These are phyloP conservation scores for Drosophila pandora DNA, from an alignment of 1,140 invertebrate genomes.

Conservation along the genomic window DNA sequence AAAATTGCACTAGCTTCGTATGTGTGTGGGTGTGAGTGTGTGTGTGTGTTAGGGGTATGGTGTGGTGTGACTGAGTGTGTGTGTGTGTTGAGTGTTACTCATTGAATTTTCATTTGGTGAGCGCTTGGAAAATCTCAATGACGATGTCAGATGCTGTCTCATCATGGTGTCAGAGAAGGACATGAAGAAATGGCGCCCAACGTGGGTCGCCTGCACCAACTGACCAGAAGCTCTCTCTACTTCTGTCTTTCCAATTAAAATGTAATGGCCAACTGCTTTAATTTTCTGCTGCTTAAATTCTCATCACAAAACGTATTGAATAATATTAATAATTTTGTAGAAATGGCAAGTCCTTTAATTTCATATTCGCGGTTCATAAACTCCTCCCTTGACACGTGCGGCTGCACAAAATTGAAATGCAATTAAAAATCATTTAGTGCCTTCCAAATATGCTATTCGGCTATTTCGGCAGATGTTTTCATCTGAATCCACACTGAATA, in stretches of 20 bases:
- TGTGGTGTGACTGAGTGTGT: slow-evolving; percentile 13
- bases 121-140: slow-evolving; percentile 39
- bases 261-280: slow-evolving; percentile 13
- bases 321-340: neutral
- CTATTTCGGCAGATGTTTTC: slow-evolving; percentile 17
- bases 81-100: slow-evolving; percentile 19
- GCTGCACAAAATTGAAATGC: slow-evolving; percentile 11
- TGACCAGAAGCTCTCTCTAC: neutral
- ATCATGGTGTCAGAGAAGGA: neutral
- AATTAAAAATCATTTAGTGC: slow-evolving; percentile 44
- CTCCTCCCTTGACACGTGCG: neutral
- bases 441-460: slow-evolving; percentile 2
- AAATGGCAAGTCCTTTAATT: neutral
- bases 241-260: slow-evolving; percentile 35
- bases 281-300: neutral
- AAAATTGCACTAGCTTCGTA: slow-evolving; percentile 41
- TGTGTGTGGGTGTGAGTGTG: too few relatives aligned
- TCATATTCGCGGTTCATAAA: neutral
- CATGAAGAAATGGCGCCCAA: neutral
- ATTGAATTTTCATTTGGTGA: slow-evolving; percentile 49
- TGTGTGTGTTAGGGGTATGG: too few relatives aligned
- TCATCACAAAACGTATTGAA: neutral
- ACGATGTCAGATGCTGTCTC: slow-evolving; percentile 13
- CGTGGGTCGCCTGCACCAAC: neutral
- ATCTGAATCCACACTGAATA: slow-evolving; percentile 4